Base-by-base conservation (phyloP, 2,113 vertebrate species). In the Bubalus kerabau region DNA sequence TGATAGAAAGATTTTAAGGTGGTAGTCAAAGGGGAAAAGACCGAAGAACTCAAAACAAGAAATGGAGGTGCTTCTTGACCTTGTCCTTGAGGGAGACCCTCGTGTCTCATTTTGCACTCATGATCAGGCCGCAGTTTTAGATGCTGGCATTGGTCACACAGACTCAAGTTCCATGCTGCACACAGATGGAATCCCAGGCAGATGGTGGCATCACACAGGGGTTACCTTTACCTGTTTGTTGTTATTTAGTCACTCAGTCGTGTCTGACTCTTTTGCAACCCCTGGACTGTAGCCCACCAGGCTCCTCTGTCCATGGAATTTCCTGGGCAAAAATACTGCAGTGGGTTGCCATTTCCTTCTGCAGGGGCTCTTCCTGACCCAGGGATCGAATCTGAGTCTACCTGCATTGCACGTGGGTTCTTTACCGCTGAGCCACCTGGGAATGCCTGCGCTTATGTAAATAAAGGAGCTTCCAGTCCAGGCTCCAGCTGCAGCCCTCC, bases 41-140 rank as follows among this genome's bases (percentile, higher is more conserved):
- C 30, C 0, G 0, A 30, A 40, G 36, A 57, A 32, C 59, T 52
- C 48, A 9, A n/a, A 40, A 15, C 10, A 2, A 8, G 50, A 24
- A 0, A 54, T 16, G 9, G 36, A 62, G 90, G 21, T 86, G 80
- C 7, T 23, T 81, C 71, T 59, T 46, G 93, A 26, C 76, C 52
- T 91, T 21, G 46, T 23, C 83, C 40, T 87, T 1, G 7, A 64
- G 48, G 59, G 59, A 60, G 26, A 36, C 11, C 2, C 26, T 24
- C 16, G 2, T 0, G 5, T 21, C 40, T 36, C n/a, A 2, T 5
- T 9, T 15, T 50, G 30, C 85, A 11, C 59, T 36, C 24, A 0
- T 11, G 80, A 76, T 23, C 59, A 80, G 23, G 6, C 40, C n/a
- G 2, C 50, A 28, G 23, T 16, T 67, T 48, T 23, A 15, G 54